Evolutionary conservation across 2,113 vertebrate species (phyloP).

Genomic region (Chamaetylas fuelleborni): DNA sequence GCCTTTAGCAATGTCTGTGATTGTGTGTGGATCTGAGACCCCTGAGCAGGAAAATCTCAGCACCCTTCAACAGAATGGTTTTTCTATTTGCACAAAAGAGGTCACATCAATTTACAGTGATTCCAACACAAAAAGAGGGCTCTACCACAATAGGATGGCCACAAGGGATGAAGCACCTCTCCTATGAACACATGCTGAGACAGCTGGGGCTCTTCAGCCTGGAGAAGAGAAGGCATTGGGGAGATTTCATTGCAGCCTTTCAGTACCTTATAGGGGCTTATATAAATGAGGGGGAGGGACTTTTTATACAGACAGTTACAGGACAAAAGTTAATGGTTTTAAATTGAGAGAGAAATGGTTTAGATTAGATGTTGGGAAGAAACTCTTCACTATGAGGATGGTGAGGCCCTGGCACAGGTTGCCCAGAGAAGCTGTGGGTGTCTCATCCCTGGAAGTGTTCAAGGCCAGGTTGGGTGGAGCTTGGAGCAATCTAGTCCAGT

Average conservation of each 20-base stretch:
- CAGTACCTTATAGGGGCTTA: not conserved
- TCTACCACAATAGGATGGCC: no score
- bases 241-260: not conserved
- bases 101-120: not conserved
- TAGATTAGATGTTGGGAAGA: not conserved
- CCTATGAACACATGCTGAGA: not conserved
- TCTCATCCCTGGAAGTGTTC: not conserved
- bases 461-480: not conserved
- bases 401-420: not conserved
- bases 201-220: not conserved
- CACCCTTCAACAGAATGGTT: not conserved
- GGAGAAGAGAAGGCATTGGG: not conserved
- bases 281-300: not conserved
- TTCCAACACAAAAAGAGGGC: not conserved
- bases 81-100: not conserved
- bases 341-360: not conserved
- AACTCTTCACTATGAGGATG: not conserved
- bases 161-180: not conserved
- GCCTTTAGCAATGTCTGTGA: not conserved
- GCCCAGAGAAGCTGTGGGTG: not conserved
- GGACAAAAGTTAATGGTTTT: not conserved
- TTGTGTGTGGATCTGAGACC: not conserved
- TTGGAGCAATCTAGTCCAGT: not conserved
- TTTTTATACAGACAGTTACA: not conserved
- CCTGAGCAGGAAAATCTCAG: not conserved